phyloP scores from a whole-genome alignment of 2,113 vertebrate genomes.

The Saccopteryx bilineata region DNA sequence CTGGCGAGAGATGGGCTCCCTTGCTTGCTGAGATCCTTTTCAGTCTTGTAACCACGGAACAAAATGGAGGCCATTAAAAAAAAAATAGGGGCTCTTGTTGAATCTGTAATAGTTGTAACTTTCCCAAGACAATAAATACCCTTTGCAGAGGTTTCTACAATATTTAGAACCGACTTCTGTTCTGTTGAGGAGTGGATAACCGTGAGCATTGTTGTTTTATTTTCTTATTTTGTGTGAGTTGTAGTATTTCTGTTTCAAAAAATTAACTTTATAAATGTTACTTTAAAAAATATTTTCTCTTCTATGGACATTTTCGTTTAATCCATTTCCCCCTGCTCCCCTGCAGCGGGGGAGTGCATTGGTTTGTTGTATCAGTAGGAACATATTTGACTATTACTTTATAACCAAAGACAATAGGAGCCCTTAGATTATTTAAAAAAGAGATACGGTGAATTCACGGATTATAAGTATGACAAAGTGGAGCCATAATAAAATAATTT shows the following conservation, averaged over 20 bases:
- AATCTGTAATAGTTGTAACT: conserved; percentile 50
- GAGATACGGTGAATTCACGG: neutral
- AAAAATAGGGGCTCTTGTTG: conserved; percentile 6
- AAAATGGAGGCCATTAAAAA: conserved; percentile 60
- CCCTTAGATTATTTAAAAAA: conserved; percentile 48
- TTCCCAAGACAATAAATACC: conserved; percentile 44
- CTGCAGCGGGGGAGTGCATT: neutral
- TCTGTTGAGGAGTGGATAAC: neutral
- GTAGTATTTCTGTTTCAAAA: conserved; percentile 43
- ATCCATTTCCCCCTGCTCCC: neutral
- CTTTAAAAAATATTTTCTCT: conserved; percentile 49
- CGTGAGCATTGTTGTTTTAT: neutral
- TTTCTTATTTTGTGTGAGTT: conserved; percentile 36
- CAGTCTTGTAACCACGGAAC: conserved; percentile 64
- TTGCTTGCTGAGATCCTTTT: conserved; percentile 65
- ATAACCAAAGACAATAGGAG: neutral
- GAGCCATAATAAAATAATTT: neutral
- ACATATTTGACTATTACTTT: conserved; percentile 13
- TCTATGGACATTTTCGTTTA: neutral
- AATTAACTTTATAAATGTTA: conserved; percentile 27
- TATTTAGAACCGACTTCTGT: conserved; percentile 5
- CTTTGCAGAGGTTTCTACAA: neutral
- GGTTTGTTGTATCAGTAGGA: neutral
- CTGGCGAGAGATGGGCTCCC: conserved; percentile 79
- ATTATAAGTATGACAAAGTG: neutral